Conservation (phyloP, 2,888 invertebrate species). For the Dryobota labecula region DNA sequence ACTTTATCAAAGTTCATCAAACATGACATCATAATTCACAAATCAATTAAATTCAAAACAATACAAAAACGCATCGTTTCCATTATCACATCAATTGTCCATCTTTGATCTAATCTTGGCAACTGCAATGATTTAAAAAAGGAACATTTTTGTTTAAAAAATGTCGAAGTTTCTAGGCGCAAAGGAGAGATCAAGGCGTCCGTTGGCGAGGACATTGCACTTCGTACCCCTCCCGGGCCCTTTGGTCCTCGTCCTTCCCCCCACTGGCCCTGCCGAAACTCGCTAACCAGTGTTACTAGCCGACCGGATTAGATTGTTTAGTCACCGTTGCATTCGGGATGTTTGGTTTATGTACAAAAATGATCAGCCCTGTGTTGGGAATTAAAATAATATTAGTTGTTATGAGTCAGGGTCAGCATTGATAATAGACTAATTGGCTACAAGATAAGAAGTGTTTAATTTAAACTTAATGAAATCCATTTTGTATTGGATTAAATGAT, state of each 20-base stretch:
- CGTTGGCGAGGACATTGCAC: slow-evolving; percentile 90
- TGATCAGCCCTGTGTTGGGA: slow-evolving; percentile 31
- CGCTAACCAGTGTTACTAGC: slow-evolving; percentile 83
- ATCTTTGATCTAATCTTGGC: slow-evolving; percentile 54
- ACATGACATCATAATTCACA: slow-evolving; percentile 25
- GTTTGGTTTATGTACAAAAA: slow-evolving; percentile 71
- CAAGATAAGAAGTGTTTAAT: slow-evolving; percentile 4
- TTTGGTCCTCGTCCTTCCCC: slow-evolving; percentile 85
- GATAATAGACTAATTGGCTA: slow-evolving; percentile 14
- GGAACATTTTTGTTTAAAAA: slow-evolving; percentile 71
- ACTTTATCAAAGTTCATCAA: slow-evolving; percentile 11
- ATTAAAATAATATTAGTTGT: slow-evolving; percentile 25
- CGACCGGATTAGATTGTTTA: slow-evolving; percentile 88
- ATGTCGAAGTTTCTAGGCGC: slow-evolving; percentile 77
- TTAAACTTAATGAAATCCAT: background rate
- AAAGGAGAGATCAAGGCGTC: slow-evolving; percentile 82
- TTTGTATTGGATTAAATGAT: background rate
- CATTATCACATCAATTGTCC: slow-evolving; percentile 60
- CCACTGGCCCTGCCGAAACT: slow-evolving; percentile 84
- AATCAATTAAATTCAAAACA: slow-evolving; percentile 40
- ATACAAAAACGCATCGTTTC: slow-evolving; percentile 20
- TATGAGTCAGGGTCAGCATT: slow-evolving; percentile 11
- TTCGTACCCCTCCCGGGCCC: slow-evolving; percentile 76
- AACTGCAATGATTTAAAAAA: slow-evolving; percentile 65
- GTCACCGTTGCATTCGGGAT: slow-evolving; percentile 75